Percentiles rank a stretch among this genome's conserved stretches.
phyloP scores from a whole-genome alignment of 2,888 invertebrate species.

The Pristionchus maxplancki region DNA sequence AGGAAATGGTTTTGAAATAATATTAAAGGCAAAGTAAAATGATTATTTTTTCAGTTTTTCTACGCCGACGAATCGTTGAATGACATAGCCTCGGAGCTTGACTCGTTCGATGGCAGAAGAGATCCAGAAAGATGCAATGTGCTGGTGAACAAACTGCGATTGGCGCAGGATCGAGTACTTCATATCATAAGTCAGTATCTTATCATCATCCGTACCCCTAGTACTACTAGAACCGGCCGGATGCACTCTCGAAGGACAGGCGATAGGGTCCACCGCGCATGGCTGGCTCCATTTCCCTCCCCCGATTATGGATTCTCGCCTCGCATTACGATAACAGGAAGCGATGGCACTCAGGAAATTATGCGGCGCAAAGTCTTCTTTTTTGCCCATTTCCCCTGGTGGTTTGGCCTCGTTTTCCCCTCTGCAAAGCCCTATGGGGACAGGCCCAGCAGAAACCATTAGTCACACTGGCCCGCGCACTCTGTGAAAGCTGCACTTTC shows the following conservation, averaged over 20 bases:
- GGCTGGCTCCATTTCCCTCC: neutral
- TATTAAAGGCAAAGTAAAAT: neutral
- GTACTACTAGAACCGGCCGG: neutral
- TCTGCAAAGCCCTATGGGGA: neutral
- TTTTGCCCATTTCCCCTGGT: neutral
- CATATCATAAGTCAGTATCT: constrained; percentile 75
- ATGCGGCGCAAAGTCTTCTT: neutral
- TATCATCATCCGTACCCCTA: neutral
- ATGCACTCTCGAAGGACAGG: neutral
- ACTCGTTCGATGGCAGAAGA: constrained; percentile 97
- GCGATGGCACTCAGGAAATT: neutral
- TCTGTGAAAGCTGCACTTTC: neutral
- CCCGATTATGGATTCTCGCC: neutral
- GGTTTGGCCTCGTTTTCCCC: neutral
- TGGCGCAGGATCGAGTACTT: constrained; percentile 84
- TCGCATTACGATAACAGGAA: neutral
- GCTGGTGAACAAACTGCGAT: constrained; percentile 93
- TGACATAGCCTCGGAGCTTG: constrained; percentile 91
- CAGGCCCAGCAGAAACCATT: neutral
- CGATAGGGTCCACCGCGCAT: neutral
- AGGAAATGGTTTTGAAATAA: neutral
- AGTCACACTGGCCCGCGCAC: constrained; percentile 3
- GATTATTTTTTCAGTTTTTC: constrained; percentile 85
- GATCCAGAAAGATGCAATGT: constrained; percentile 86
- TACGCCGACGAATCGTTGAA: constrained; percentile 97